These are phyloP conservation scores for Tragelaphus oryx DNA, from an alignment of 2,797 vertebrate species.

Conservation along the genomic window DNA sequence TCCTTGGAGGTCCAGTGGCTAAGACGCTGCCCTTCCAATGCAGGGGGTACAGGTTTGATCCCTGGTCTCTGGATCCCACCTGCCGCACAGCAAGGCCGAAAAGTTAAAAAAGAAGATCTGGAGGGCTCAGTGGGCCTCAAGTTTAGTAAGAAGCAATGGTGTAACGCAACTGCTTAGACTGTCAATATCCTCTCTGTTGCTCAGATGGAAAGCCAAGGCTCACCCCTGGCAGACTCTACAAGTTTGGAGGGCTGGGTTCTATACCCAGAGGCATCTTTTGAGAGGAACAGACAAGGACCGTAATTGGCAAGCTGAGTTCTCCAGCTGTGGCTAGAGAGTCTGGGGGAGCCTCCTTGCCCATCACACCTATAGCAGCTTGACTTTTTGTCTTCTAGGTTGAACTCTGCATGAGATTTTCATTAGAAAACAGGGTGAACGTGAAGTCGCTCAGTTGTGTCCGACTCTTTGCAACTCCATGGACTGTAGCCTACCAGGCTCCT, in stretches of 20 bases:
- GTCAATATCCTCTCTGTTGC: neutral
- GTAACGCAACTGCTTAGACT: neutral
- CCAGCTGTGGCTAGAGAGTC: neutral
- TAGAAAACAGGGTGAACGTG: neutral
- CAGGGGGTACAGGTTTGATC: neutral
- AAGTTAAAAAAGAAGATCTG: neutral
- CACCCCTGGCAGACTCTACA: neutral
- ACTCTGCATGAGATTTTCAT: neutral
- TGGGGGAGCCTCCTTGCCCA: too few relatives aligned
- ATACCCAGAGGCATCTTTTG: neutral
- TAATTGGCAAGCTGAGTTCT: neutral
- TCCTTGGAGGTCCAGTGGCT: neutral
- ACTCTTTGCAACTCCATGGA: too few relatives aligned
- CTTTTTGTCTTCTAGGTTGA: neutral
- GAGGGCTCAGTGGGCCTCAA: neutral
- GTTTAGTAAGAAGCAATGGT: neutral
- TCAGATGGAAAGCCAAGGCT: neutral
- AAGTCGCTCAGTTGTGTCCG: too few relatives aligned
- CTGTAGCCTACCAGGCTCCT: too few relatives aligned
- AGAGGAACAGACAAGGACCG: neutral
- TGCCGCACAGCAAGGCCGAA: neutral
- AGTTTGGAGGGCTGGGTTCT: neutral
- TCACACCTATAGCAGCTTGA: neutral
- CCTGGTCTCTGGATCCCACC: neutral
- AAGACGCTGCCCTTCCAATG: neutral